These are phyloP conservation scores for Hylyphantes graminicola DNA, from an alignment of 1,140 invertebrate species.

Conservation along the genomic window DNA sequence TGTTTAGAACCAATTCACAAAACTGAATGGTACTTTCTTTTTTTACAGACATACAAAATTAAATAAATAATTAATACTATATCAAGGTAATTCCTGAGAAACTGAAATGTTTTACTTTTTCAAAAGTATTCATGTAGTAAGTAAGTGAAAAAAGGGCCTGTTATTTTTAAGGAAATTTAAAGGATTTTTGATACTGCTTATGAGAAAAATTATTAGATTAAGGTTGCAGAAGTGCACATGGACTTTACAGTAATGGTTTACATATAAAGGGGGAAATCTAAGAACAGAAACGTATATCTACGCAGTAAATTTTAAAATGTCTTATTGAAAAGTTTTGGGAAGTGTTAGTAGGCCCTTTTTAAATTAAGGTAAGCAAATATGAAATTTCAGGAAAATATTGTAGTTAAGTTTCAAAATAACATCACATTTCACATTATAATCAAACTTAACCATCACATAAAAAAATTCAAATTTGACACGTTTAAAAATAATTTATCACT, in stretches of 20 bases:
- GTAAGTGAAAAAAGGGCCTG: constrained; percentile 8
- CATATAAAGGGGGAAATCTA: not conserved
- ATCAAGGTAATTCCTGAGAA: constrained; percentile 25
- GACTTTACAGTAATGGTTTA: not conserved
- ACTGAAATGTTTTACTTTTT: constrained; percentile 7
- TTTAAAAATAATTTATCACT: too few species aligned
- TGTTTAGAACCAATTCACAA: constrained; percentile 16
- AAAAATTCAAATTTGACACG: too few species aligned
- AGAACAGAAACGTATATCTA: too few species aligned
- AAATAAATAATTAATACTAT: constrained; percentile 22
- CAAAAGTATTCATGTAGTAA: not conserved
- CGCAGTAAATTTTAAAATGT: too few species aligned
- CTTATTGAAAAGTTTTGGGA: too few species aligned
- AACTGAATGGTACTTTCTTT: constrained; percentile 17
- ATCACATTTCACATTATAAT: too few species aligned
- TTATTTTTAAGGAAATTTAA: not conserved
- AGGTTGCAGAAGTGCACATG: not conserved
- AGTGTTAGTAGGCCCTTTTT: too few species aligned
- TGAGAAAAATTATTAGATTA: not conserved
- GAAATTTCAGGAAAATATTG: too few species aligned
- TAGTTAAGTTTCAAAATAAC: too few species aligned
- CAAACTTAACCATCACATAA: too few species aligned
- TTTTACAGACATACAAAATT: constrained; percentile 24
- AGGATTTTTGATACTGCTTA: not conserved
- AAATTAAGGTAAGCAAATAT: too few species aligned